Evolutionary conservation across 2,888 invertebrate species (phyloP).

Genomic region (Ormyrus thymus): DNA sequence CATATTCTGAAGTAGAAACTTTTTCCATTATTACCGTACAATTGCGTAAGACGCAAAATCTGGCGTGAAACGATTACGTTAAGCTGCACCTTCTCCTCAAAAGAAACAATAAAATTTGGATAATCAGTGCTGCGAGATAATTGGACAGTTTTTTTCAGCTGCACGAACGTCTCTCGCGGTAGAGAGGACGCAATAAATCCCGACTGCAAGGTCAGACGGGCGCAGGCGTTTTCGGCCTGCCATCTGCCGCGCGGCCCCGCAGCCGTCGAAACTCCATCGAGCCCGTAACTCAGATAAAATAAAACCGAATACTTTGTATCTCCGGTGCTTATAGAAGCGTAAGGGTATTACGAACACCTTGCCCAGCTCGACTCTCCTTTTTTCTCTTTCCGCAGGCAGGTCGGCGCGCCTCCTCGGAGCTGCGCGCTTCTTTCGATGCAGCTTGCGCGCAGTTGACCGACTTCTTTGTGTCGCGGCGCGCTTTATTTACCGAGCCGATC

Average conservation of each 20-base stretch:
- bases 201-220: constrained; percentile 31
- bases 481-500: neutral
- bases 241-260: constrained; percentile 29
- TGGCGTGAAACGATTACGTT: too few relatives aligned
- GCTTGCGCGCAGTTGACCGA: constrained; percentile 6
- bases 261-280: constrained; percentile 10
- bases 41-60: too few relatives aligned
- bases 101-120: neutral
- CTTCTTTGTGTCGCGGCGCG: constrained; percentile 7
- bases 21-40: too few relatives aligned
- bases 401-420: neutral
- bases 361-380: neutral
- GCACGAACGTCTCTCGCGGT: neutral
- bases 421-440: too few relatives aligned
- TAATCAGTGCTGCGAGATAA: constrained; percentile 7
- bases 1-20: too few relatives aligned
- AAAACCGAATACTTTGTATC: too few relatives aligned
- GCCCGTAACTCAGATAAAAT: too few relatives aligned
- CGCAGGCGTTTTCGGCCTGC: constrained; percentile 6
- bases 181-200: constrained; percentile 1
- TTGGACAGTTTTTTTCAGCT: constrained; percentile 25
- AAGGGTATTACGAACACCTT: constrained; percentile 18
- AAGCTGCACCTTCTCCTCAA: too few relatives aligned
- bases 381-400: neutral
- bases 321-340: constrained; percentile 6